phyloP scores from a whole-genome alignment of 2,888 invertebrate species.

The Adelphocoris suturalis region DNA sequence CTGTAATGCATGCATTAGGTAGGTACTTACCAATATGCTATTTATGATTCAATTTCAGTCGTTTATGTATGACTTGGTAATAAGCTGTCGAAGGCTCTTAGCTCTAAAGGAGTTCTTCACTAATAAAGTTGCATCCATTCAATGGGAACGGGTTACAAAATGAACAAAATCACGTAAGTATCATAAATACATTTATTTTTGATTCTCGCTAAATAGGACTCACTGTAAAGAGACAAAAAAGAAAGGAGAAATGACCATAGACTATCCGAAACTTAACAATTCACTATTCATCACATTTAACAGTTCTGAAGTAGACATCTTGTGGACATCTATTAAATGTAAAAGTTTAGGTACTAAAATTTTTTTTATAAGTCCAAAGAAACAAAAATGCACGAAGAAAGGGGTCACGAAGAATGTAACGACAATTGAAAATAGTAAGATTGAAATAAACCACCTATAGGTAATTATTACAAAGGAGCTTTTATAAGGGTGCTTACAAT shows the following conservation, averaged over 20 bases:
- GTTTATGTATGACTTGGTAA: too few relatives aligned
- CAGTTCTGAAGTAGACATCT: constrained; percentile 42
- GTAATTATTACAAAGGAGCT: constrained; percentile 18
- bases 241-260: constrained; percentile 44
- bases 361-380: not conserved
- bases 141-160: too few relatives aligned
- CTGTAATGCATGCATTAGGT: too few relatives aligned
- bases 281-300: constrained; percentile 65
- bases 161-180: not conserved
- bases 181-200: constrained; percentile 69
- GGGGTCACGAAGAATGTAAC: not conserved
- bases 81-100: too few relatives aligned
- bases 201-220: constrained; percentile 51
- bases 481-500: not conserved
- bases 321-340: not conserved
- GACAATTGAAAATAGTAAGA: not conserved
- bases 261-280: constrained; percentile 69
- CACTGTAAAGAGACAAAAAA: constrained; percentile 30
- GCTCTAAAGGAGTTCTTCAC: too few relatives aligned
- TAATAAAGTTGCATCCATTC: too few relatives aligned
- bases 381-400: not conserved
- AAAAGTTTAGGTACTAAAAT: not conserved
- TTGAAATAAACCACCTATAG: not conserved
- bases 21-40: too few relatives aligned
- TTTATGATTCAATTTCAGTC: too few relatives aligned